Conservation (phyloP, 2,797 vertebrate genomes). For the Remorina albescens region DNA sequence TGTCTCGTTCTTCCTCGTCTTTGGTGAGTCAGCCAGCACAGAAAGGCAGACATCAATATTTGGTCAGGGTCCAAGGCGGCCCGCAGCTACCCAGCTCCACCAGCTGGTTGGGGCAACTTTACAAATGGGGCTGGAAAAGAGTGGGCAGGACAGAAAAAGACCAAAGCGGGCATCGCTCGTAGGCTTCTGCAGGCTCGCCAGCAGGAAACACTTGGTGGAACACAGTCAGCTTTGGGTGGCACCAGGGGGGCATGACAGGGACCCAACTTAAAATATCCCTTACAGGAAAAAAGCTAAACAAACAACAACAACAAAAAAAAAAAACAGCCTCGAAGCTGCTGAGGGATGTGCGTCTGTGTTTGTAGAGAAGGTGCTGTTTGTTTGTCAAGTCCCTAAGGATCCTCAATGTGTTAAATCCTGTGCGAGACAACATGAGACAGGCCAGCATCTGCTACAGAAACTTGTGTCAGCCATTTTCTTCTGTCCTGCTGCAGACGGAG, state of each 20-base stretch:
- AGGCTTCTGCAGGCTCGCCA: slow-evolving; percentile 31
- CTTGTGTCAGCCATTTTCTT: slow-evolving; percentile 41
- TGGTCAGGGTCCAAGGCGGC: slow-evolving; percentile 72
- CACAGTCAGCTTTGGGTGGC: slow-evolving; percentile 54
- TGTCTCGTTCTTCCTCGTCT: slow-evolving; percentile 38
- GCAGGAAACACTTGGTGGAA: slow-evolving; percentile 39
- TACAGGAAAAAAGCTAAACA: slow-evolving; percentile 41
- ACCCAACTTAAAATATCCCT: slow-evolving; percentile 61
- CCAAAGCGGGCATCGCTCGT: slow-evolving; percentile 31
- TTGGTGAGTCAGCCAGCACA: slow-evolving; percentile 52
- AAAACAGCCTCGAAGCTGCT: slow-evolving; percentile 36
- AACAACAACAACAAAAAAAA: no score
- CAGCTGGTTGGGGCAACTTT: slow-evolving; percentile 73
- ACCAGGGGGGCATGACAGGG: slow-evolving; percentile 14
- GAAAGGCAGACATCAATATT: slow-evolving; percentile 70
- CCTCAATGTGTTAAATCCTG: slow-evolving; percentile 66
- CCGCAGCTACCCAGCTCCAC: slow-evolving; percentile 72
- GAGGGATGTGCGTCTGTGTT: slow-evolving; percentile 52
- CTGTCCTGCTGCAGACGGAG: slow-evolving; percentile 31
- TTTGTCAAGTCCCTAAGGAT: slow-evolving; percentile 62
- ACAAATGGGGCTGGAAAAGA: slow-evolving; percentile 29
- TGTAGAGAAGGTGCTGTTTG: slow-evolving; percentile 55
- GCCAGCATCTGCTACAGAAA: slow-evolving; percentile 52
- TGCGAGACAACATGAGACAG: slow-evolving; percentile 54
- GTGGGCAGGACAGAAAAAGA: slow-evolving; percentile 41